Evolutionary conservation across 1,140 invertebrate species (phyloP).

Genomic region (Drosophila ficusphila): DNA sequence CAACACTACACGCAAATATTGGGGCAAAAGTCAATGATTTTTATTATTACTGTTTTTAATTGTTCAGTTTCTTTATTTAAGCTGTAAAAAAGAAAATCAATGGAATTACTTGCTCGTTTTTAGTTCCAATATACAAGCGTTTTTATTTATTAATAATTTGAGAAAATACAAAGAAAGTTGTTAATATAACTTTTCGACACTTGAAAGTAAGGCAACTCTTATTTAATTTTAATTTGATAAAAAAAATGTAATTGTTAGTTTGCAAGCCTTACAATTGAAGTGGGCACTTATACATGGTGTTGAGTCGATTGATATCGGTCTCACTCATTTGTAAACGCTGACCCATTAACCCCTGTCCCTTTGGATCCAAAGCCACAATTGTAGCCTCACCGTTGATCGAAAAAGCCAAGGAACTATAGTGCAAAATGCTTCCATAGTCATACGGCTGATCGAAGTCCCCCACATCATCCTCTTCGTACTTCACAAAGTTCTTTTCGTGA

Average conservation of each 20-base stretch:
- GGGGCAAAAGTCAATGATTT: background rate
- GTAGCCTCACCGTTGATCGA: slow-evolving; percentile 89
- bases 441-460: slow-evolving; percentile 85
- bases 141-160: too few species aligned
- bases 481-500: slow-evolving; percentile 86
- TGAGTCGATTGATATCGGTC: slow-evolving; percentile 85
- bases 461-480: slow-evolving; percentile 82
- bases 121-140: too few species aligned
- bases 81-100: too few species aligned
- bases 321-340: slow-evolving; percentile 85
- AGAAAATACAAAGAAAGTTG: too few species aligned
- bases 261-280: slow-evolving; percentile 24
- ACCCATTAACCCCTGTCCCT: slow-evolving; percentile 82
- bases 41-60: background rate
- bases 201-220: background rate
- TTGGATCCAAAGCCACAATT: slow-evolving; percentile 85
- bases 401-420: slow-evolving; percentile 89
- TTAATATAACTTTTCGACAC: too few species aligned
- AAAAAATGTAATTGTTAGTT: background rate
- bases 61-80: too few species aligned
- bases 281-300: slow-evolving; percentile 85
- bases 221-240: background rate
- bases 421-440: slow-evolving; percentile 89
- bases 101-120: too few species aligned
- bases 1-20: background rate